Base-by-base conservation (phyloP, 53 echinoderm and acorn worm genomes). In the Henricia sp. region DNA sequence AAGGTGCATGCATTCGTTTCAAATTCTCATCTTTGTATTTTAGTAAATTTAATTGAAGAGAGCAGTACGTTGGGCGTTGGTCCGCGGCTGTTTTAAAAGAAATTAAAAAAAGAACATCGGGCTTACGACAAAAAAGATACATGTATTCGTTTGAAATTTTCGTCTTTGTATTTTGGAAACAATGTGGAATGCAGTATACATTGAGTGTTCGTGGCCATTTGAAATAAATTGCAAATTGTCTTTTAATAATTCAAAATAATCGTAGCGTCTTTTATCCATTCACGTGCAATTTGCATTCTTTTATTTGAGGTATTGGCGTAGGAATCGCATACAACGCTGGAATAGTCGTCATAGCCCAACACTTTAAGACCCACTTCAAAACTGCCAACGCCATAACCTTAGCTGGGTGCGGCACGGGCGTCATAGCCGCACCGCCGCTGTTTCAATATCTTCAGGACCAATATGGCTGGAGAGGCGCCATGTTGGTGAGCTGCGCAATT, bases 401-500 rank as follows among this genome's bases (percentile, higher is more conserved):
- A 27, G 9, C 70, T 8, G 84, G 84, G 1, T 3, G n/a, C 24
- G 70, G 70, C 1, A 70, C 44, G 10, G 84, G 84, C 12, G 3
- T 57, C 25, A 52, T 84, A 3, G 59, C 44, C 0, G 36, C 63
- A 20, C 70, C 84, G 12, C 84, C 84, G 1, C 64, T 84, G 20
- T 5, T 84, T 25, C 84, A 84, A 35, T 33, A 28, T 27, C 71
- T 70, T 0, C 10, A 41, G 6, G 71, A 84, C 6, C 29, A 27
- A 2, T 84, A 23, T 41, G 84, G 84, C 3, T 84, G 84, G 84
- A 55, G 71, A 17, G 84, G 84, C 26, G 50, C 56, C 0, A 30
- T 17, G 6, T 32, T 84, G 11, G 59, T 84, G 43, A 10, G 10
- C 27, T 70, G 57, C 14, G 84, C 56, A 27, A 40, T 84, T 23